Evolutionary conservation across 2,888 invertebrate genomes (phyloP), one percentile per base, ranked within the genome.

Genomic region (Syrphus vitripennis): DNA sequence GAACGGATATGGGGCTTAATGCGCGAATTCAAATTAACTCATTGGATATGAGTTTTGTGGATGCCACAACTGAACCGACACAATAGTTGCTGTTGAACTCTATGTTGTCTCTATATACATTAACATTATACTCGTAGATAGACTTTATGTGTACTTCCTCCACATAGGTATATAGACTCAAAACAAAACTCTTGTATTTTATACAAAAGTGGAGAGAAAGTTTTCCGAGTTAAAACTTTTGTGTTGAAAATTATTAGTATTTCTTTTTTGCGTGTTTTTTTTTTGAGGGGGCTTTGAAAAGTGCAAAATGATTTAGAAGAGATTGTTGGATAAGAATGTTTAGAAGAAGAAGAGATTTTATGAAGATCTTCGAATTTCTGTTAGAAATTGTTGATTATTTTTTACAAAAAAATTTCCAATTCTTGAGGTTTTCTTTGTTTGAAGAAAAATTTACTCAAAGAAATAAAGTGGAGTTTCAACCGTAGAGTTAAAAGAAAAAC

Each of bases 11-110:
- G 53, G 53, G 26, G 81, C 67, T 74, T 79, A 82, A 82, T 86
- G 81, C 77, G 72, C 84, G 84, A 86, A 86, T 86, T 86, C 86
- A 86, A 82, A 86, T 86, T 82, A 82, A 86, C 86, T 86, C 86
- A 82, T 86, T 82, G 72, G 77, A 82, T 86, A 86, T 82, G 86
- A 81, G 82, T 86, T 86, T 82, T 69, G 82, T 82, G 84, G 71
- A 77, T 72, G 70, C 79, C 69, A 74, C 50, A 67, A 50, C 59
- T 14, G 21, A 63, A 40, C 50, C 67, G 50, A 67, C 65, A 80
- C 76, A 76, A 76, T 53, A 57, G 83, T 75, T 65, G 29, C 65
- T 70, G 78, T 67, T 67, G 78, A 74, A 74, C 69, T 59, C 53
- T 59, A 9, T 67, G 10, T 61, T 4, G 2, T 69, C 12, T 34